A percentile compares a stretch with the other conserved stretches of the same genome.
Conservation (phyloP, 2,113 vertebrate species). For the Apteryx owenii region DNA sequence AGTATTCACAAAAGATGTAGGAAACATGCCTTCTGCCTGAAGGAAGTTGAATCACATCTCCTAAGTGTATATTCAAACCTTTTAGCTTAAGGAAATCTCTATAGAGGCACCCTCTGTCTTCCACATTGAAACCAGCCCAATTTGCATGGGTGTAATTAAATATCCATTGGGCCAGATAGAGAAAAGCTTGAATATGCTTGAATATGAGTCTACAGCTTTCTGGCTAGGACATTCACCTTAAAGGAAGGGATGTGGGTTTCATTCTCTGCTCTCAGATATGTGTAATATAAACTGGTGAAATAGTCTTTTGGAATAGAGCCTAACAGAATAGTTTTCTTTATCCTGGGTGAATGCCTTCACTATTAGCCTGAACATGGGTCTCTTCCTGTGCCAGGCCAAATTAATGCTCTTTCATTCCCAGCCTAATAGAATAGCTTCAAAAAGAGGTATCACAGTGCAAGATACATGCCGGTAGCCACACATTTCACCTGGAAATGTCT, state of each 20-base stretch:
- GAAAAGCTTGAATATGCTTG: background rate
- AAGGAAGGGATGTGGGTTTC: background rate
- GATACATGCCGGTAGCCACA: background rate
- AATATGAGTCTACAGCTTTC: background rate
- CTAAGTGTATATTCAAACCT: background rate
- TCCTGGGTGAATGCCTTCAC: background rate
- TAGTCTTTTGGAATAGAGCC: background rate
- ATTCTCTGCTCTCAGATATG: background rate
- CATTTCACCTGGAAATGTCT: background rate
- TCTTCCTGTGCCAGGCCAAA: background rate
- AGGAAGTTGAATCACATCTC: background rate
- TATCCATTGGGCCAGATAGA: background rate
- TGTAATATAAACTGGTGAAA: background rate
- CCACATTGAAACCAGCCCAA: background rate
- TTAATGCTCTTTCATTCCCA: background rate
- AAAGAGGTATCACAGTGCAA: background rate
- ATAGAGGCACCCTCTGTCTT: rapidly evolving
- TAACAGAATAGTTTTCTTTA: background rate
- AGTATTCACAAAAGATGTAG: background rate
- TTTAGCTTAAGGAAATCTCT: background rate
- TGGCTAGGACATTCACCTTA: background rate
- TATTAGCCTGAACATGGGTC: background rate
- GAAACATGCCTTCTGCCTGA: background rate
- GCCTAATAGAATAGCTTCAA: background rate
- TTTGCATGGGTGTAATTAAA: background rate